A percentile compares a stretch with the other conserved stretches of the same genome.
Conservation (phyloP, 2,113 vertebrate species). For the Mobula hypostoma region DNA sequence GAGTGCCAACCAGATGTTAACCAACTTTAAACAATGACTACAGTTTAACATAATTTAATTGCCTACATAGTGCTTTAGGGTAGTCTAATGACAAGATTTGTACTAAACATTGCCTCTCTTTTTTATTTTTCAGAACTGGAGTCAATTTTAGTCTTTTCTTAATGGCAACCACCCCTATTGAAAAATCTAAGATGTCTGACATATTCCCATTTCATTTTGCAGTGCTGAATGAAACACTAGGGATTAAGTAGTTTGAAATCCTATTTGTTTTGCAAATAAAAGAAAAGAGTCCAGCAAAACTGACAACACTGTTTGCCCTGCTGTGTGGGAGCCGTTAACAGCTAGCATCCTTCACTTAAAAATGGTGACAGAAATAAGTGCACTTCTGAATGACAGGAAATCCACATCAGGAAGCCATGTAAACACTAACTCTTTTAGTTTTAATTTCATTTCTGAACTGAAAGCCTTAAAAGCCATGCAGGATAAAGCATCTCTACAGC, state of each 20-base stretch:
- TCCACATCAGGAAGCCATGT: not conserved
- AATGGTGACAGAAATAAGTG: not conserved
- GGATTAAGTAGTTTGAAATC: not conserved
- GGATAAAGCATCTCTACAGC: not conserved
- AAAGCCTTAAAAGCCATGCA: not conserved
- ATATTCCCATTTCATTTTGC: not conserved
- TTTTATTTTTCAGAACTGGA: not conserved
- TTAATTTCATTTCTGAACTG: not conserved
- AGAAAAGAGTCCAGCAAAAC: not conserved
- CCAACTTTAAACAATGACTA: not conserved
- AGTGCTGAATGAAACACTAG: not conserved
- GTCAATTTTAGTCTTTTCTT: not conserved
- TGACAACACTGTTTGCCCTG: not conserved
- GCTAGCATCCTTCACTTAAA: not conserved
- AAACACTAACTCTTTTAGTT: not conserved
- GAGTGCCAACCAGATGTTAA: not conserved
- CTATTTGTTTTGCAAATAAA: not conserved
- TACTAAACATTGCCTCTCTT: not conserved
- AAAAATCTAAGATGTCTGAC: not conserved
- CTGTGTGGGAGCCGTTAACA: not conserved
- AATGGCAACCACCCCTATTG: not conserved
- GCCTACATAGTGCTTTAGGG: not conserved
- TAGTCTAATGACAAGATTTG: not conserved
- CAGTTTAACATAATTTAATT: not conserved
- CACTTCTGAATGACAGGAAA: not conserved